Conservation (phyloP, 1,140 invertebrate genomes). For the Drosophila quadrilineata region DNA sequence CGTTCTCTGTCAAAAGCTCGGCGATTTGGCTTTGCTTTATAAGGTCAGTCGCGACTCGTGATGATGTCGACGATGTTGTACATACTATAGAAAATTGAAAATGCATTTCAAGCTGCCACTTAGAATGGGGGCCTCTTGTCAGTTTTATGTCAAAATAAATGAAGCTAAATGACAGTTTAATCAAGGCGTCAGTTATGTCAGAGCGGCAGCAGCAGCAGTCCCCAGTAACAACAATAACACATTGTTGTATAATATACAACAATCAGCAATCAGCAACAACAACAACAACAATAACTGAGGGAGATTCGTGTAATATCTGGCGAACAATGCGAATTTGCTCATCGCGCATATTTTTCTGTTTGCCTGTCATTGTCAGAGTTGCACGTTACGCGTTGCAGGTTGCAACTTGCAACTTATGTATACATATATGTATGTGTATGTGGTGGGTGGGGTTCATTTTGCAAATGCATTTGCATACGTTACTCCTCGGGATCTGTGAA, state of each 20-base stretch:
- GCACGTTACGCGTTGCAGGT: constrained; percentile 5
- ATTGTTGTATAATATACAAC: not conserved
- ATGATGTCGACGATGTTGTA: constrained; percentile 41
- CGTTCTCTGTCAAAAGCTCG: no score
- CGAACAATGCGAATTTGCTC: constrained; percentile 62
- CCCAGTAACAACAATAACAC: constrained; percentile 15
- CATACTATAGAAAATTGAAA: constrained; percentile 68
- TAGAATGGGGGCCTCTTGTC: constrained; percentile 72
- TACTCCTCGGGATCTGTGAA: constrained; percentile 50
- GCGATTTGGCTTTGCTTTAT: constrained; percentile 9
- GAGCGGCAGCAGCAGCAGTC: no score
- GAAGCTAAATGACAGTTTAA: constrained; percentile 81
- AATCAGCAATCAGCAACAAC: constrained; percentile 9
- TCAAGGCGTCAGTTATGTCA: constrained; percentile 75
- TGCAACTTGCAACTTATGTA: constrained; percentile 49
- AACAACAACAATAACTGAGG: constrained; percentile 39
- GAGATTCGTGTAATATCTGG: constrained; percentile 69
- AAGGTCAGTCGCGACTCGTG: constrained; percentile 31
- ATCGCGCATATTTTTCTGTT: constrained; percentile 52
- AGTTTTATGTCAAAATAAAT: constrained; percentile 81
- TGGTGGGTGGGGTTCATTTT: not conserved
- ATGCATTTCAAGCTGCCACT: constrained; percentile 61
- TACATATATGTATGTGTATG: no score
- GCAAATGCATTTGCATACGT: constrained; percentile 75
- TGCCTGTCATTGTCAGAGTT: constrained; percentile 62